Conservation (phyloP, 2,797 vertebrate species). For the Anniella stebbinsi region DNA sequence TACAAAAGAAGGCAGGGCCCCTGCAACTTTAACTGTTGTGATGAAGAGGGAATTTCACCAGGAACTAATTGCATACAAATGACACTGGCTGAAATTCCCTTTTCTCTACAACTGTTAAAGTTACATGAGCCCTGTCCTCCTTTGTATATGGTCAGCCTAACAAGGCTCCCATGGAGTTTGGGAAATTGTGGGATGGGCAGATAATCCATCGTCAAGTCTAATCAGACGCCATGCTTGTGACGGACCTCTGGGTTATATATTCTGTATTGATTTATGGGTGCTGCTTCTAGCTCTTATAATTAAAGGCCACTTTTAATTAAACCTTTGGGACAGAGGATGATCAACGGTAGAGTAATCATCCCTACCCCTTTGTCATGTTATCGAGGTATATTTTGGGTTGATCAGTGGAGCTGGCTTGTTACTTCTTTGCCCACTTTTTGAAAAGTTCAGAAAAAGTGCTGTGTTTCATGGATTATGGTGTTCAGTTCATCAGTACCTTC, state of each 20-base stretch:
- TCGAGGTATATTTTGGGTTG: not conserved
- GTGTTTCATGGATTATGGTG: not conserved
- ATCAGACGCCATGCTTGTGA: constrained; percentile 22
- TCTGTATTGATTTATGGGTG: constrained; percentile 48
- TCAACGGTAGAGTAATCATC: not conserved
- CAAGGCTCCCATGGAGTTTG: constrained; percentile 31
- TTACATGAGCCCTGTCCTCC: no score
- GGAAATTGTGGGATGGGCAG: constrained; percentile 42
- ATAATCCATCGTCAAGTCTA: constrained; percentile 45
- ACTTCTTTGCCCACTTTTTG: not conserved
- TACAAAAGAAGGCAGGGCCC: no score
- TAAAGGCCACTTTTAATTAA: constrained; percentile 44
- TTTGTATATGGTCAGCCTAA: no score
- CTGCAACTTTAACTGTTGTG: no score
- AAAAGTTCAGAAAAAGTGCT: not conserved
- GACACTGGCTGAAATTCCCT: no score
- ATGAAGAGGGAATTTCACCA: no score
- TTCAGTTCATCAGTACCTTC: not conserved
- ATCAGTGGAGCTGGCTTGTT: not conserved
- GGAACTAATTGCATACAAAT: no score
- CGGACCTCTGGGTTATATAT: constrained; percentile 42
- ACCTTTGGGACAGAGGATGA: constrained; percentile 23
- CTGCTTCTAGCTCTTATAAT: constrained; percentile 36
- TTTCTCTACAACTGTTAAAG: no score
- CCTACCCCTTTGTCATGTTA: constrained; percentile 1